These are phyloP conservation scores for Autographa gamma DNA, from an alignment of 2,888 invertebrate genomes.

Conservation along the genomic window DNA sequence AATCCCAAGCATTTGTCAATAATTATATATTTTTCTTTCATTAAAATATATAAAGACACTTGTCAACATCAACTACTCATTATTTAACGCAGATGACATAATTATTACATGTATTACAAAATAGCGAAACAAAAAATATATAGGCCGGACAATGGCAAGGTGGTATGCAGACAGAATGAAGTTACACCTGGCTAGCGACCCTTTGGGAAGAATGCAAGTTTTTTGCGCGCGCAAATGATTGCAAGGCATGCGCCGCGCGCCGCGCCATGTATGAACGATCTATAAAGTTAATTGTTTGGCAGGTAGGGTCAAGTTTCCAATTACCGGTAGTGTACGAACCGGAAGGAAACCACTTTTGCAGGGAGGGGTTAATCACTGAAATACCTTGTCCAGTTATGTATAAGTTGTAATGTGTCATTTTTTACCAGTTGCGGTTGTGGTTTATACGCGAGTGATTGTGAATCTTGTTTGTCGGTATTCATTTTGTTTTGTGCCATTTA, in stretches of 20 bases:
- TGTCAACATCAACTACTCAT: background rate
- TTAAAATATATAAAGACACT: background rate
- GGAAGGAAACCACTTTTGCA: slow-evolving; percentile 52
- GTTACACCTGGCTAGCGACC: slow-evolving; percentile 58
- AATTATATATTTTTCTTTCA: background rate
- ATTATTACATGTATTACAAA: slow-evolving; percentile 41
- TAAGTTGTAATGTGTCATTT: slow-evolving; percentile 37
- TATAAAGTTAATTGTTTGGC: slow-evolving; percentile 43
- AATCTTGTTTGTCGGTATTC: slow-evolving; percentile 24
- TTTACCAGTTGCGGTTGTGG: slow-evolving; percentile 45
- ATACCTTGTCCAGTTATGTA: slow-evolving; percentile 24
- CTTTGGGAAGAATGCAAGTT: slow-evolving; percentile 48
- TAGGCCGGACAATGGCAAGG: slow-evolving; percentile 47
- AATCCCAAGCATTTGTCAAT: background rate
- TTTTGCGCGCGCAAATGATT: slow-evolving; percentile 48
- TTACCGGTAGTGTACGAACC: slow-evolving; percentile 54
- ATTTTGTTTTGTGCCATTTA: slow-evolving; percentile 29
- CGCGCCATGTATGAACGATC: slow-evolving; percentile 30
- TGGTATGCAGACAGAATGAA: slow-evolving; percentile 46
- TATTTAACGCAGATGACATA: slow-evolving; percentile 34
- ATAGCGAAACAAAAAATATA: slow-evolving; percentile 39
- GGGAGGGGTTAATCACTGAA: slow-evolving; percentile 29
- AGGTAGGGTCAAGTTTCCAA: slow-evolving; percentile 44
- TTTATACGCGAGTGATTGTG: slow-evolving; percentile 40
- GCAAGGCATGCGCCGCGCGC: slow-evolving; percentile 26